phyloP scores from a whole-genome alignment of 1,140 invertebrate species.

The Sycophila sp. region DNA sequence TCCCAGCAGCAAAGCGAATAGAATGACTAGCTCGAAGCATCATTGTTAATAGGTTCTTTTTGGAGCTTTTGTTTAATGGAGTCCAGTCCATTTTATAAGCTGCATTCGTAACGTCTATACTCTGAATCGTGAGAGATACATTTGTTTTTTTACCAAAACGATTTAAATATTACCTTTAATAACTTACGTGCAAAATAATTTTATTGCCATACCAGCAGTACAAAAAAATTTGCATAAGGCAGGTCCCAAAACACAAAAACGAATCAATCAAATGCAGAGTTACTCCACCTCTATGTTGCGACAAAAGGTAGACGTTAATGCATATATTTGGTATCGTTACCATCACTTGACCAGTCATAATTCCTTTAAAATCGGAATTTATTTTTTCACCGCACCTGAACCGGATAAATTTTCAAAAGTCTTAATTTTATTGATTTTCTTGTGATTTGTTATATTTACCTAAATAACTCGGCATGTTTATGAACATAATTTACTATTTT shows the following conservation, averaged over 20 bases:
- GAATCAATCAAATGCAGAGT: not conserved
- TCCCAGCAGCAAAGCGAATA: slow-evolving; percentile 1
- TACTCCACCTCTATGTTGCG: not conserved
- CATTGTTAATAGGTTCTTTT: slow-evolving; percentile 17
- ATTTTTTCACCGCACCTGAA: not conserved
- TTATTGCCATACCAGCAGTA: slow-evolving; percentile 18
- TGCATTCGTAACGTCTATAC: slow-evolving; percentile 18
- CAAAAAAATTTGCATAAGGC: slow-evolving; percentile 31
- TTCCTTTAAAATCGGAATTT: slow-evolving; percentile 16
- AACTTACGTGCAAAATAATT: slow-evolving; percentile 8
- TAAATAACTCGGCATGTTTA: not conserved
- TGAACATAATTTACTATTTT: not conserved
- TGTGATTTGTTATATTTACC: not conserved
- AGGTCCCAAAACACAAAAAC: not conserved
- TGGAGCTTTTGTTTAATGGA: not conserved
- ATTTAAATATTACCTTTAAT: not conserved
- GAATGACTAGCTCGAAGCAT: slow-evolving; percentile 15
- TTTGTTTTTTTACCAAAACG: not conserved
- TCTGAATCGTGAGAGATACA: not conserved
- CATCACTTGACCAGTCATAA: not conserved
- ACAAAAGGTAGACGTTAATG: slow-evolving; percentile 30
- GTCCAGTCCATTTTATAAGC: slow-evolving; percentile 23
- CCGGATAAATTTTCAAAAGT: not conserved
- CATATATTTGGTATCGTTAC: slow-evolving; percentile 30
- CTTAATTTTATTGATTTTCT: not conserved